These are phyloP conservation scores for Lindbergichthys nudifrons DNA, from an alignment of 2,797 vertebrate species.

Conservation along the genomic window DNA sequence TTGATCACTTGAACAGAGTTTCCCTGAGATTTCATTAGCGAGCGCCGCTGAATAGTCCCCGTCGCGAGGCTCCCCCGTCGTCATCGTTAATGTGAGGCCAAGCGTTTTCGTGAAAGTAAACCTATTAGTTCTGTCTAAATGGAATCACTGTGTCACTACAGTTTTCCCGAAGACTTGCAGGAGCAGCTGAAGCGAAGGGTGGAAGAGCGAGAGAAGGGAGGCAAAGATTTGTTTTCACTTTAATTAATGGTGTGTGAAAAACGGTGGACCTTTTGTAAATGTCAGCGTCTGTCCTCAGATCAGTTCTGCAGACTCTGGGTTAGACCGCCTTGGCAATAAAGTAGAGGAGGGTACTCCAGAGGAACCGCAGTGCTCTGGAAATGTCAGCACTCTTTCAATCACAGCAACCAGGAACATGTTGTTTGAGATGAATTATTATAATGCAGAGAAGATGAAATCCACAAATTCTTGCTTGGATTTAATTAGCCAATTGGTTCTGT, in stretches of 20 bases:
- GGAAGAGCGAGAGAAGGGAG: slow-evolving; percentile 35
- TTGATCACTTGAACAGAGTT: slow-evolving; percentile 11
- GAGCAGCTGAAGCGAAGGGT: slow-evolving; percentile 4
- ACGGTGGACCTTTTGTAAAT: slow-evolving; percentile 73
- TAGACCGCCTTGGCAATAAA: slow-evolving; percentile 58
- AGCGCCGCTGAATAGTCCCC: slow-evolving; percentile 17
- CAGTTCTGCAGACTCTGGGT: slow-evolving; percentile 57
- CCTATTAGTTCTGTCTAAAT: slow-evolving; percentile 59
- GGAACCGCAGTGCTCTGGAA: slow-evolving; percentile 52
- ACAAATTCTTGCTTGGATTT: not conserved
- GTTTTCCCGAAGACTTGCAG: slow-evolving; percentile 7
- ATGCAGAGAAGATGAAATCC: slow-evolving; percentile 7
- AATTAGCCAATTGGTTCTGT: slow-evolving; percentile 2
- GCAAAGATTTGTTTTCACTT: slow-evolving; percentile 66
- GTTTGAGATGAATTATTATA: slow-evolving; percentile 22
- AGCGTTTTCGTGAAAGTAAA: slow-evolving; percentile 43
- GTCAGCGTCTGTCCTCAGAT: slow-evolving; percentile 75
- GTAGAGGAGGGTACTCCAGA: slow-evolving; percentile 44
- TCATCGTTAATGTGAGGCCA: slow-evolving; percentile 48
- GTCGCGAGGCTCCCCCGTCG: slow-evolving; percentile 1
- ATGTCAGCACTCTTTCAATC: slow-evolving; percentile 69
- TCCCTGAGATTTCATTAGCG: slow-evolving; percentile 36
- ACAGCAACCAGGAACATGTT: slow-evolving; percentile 15
- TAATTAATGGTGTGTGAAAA: slow-evolving; percentile 75
- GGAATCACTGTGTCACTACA: slow-evolving; percentile 34